Base-by-base conservation (phyloP, 2,113 vertebrate species). In the Plotosus lineatus region DNA sequence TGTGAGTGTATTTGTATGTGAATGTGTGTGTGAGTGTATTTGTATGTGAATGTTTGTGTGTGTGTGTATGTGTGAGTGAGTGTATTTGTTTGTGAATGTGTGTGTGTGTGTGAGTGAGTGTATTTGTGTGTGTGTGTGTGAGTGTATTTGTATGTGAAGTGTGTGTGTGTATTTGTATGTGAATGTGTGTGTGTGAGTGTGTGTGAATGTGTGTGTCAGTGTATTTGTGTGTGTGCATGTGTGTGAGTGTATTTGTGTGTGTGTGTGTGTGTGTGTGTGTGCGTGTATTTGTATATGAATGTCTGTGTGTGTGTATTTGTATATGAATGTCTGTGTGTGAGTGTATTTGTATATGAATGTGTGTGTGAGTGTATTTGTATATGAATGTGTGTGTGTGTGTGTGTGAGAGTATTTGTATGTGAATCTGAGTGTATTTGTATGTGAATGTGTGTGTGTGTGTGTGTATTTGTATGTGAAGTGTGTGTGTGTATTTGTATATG, bases 211-310 rank as follows among this genome's bases (percentile, higher is more conserved):
- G 19, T 53, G 19, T 56, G 23, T 1, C n/a, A n/a, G n/a, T n/a
- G n/a, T n/a, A n/a, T n/a, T n/a, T n/a, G n/a, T n/a, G n/a, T n/a
- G n/a, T n/a, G n/a, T n/a, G n/a, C n/a, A n/a, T n/a, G n/a, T n/a
- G n/a, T n/a, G n/a, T n/a, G n/a, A 21, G 26, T 33, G 14, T 46
- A 1, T n/a, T n/a, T n/a, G n/a, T 42, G 23, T 15, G 66, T 26
- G 71, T 74, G 17, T 53, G 71, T 53, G 31, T 74, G 71, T 53
- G 26, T 53, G 40, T 69, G 23, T 69, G 40, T 69, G n/a, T n/a
- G n/a, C n/a, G n/a, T n/a, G n/a, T n/a, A n/a, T n/a, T n/a, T n/a
- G n/a, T n/a, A n/a, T n/a, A n/a, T n/a, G n/a, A n/a, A n/a, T n/a
- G 40, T 69, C 17, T 60, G 56, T 60, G 58, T 33, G 58, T n/a